These are phyloP conservation scores for Xestobium rufovillosum DNA, from an alignment of 2,888 invertebrate genomes.

Conservation along the genomic window DNA sequence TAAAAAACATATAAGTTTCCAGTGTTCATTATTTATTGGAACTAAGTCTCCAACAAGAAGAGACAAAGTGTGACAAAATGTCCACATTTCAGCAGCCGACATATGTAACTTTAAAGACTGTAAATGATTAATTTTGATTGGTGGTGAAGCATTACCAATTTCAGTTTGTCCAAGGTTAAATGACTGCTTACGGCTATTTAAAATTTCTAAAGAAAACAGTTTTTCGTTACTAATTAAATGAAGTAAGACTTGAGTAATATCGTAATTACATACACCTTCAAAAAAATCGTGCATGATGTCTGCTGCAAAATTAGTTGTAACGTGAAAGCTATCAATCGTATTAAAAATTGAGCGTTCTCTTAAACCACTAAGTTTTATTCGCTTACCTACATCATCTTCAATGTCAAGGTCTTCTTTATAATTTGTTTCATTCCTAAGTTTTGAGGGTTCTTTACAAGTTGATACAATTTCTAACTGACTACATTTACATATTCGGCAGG, in stretches of 20 bases:
- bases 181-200: too few species aligned
- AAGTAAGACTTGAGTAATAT: conserved; percentile 6
- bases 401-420: conserved; percentile 5
- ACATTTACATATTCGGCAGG: conserved; percentile 2
- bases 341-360: conserved; percentile 11
- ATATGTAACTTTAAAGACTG: too few species aligned
- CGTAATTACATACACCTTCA: conserved; percentile 11
- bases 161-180: too few species aligned
- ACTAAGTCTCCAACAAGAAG: too few species aligned
- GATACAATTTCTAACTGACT: conserved; percentile 2
- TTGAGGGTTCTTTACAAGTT: conserved; percentile 4
- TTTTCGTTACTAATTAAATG: conserved; percentile 7
- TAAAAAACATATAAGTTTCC: too few species aligned
- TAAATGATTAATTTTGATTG: too few species aligned
- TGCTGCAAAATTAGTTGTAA: conserved; percentile 6
- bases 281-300: conserved; percentile 11
- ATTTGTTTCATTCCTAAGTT: conserved; percentile 9
- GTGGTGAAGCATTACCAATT: too few species aligned
- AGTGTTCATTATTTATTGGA: too few species aligned
- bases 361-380: conserved; percentile 8
- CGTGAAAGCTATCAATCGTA: conserved; percentile 10
- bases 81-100: too few species aligned
- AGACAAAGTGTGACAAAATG: too few species aligned
- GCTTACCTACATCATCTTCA: conserved; percentile 2
- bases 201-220: neutral